Evolutionary conservation across 2,888 invertebrate genomes (phyloP).

Genomic region (Spisula subtruncata): DNA sequence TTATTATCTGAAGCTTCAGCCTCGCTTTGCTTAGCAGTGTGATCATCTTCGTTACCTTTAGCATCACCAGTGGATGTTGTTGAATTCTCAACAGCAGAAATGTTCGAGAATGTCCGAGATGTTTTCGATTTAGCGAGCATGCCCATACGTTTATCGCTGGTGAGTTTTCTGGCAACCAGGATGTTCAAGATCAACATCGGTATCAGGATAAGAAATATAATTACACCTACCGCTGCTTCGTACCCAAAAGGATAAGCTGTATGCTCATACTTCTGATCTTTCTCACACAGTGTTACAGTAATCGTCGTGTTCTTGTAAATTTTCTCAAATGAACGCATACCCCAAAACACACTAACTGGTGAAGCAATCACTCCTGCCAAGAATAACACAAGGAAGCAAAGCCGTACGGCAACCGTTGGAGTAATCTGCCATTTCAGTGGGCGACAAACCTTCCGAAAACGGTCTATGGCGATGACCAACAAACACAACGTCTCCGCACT

Average conservation of each 20-base stretch:
- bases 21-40: not conserved
- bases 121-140: not conserved
- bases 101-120: not conserved
- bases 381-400: constrained; percentile 10
- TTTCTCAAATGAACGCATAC: not conserved
- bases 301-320: not conserved
- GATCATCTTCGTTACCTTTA: not conserved
- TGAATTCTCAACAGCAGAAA: not conserved
- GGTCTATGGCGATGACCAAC: constrained; percentile 41
- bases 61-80: not conserved
- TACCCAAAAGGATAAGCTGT: constrained; percentile 37
- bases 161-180: constrained; percentile 16
- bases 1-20: not conserved
- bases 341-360: constrained; percentile 50
- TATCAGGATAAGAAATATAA: not conserved
- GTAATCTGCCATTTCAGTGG: constrained; percentile 48
- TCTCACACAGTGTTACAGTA: constrained; percentile 55
- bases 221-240: not conserved
- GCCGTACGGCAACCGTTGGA: not conserved
- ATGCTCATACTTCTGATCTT: constrained; percentile 25
- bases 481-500: constrained; percentile 38
- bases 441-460: constrained; percentile 42
- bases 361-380: constrained; percentile 24
- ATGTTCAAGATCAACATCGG: constrained; percentile 51
- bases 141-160: not conserved